Evolutionary conservation across 2,113 vertebrate species (phyloP).

Genomic region (Callopanchax toddi): DNA sequence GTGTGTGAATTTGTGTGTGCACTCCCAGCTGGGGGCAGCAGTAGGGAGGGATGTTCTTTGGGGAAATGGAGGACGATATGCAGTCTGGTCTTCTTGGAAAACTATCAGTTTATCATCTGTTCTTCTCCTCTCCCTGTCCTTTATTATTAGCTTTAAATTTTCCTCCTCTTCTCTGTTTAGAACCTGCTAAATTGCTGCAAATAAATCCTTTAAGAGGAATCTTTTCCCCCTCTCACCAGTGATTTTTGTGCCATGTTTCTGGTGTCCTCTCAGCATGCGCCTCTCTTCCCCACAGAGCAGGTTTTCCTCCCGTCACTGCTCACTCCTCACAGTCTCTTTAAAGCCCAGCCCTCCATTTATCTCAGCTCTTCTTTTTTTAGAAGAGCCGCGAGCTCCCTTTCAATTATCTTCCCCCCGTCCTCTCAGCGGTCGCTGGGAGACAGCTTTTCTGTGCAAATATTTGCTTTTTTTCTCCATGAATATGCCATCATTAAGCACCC

Average conservation of each 20-base stretch:
- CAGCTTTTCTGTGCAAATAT: conserved; percentile 72
- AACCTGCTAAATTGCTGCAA: conserved; percentile 3
- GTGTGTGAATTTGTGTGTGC: conserved; percentile 38
- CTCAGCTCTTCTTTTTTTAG: conserved; percentile 38
- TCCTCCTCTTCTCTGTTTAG: conserved; percentile 11
- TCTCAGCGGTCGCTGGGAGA: conserved; percentile 60
- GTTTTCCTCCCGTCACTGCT: conserved; percentile 63
- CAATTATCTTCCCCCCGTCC: conserved; percentile 54
- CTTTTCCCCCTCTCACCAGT: background rate
- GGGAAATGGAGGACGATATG: conserved; percentile 73
- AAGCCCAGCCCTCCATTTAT: conserved; percentile 60
- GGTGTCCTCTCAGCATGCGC: conserved; percentile 57
- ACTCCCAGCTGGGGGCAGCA: conserved; percentile 70
- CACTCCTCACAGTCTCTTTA: conserved; percentile 56
- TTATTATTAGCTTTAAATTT: conserved; percentile 47
- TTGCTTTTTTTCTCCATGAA: conserved; percentile 69
- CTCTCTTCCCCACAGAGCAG: conserved; percentile 44
- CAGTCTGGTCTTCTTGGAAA: conserved; percentile 73
- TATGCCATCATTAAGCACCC: conserved; percentile 61
- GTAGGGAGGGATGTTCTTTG: conserved; percentile 75
- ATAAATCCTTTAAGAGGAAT: conserved; percentile 7
- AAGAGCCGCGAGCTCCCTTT: conserved; percentile 63
- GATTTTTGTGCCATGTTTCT: background rate
- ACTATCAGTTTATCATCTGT: conserved; percentile 50
- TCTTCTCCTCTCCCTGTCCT: conserved; percentile 34